Evolutionary conservation across 2,797 vertebrate genomes (phyloP).

Genomic region (Sebastes wilsoni): DNA sequence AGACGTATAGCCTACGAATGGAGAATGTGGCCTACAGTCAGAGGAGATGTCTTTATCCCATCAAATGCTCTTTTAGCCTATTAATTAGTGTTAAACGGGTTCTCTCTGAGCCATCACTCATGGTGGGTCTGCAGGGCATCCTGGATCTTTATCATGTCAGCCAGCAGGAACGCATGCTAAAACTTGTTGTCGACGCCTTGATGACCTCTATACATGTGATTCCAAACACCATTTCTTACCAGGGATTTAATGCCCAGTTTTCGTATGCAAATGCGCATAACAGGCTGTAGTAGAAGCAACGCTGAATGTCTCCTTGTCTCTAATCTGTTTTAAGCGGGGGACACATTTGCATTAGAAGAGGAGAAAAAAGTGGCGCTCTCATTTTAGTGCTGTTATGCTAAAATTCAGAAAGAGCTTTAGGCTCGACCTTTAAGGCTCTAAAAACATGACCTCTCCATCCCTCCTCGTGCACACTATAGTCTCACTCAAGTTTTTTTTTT

Average conservation of each 20-base stretch:
- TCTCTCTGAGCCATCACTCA: neutral
- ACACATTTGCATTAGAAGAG: constrained; percentile 64
- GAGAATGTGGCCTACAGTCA: too few relatives aligned
- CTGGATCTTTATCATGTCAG: neutral
- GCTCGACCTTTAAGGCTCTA: neutral
- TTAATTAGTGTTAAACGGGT: neutral
- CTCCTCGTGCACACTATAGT: neutral
- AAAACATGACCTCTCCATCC: constrained; percentile 2
- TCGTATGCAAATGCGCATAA: constrained; percentile 38
- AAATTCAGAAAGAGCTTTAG: constrained; percentile 4
- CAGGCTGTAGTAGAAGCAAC: constrained; percentile 26
- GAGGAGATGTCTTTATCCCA: neutral
- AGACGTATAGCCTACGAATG: neutral
- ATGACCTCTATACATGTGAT: neutral
- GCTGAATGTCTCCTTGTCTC: constrained; percentile 15
- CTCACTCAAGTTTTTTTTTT: neutral
- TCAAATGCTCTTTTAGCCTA: neutral
- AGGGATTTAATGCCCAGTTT: neutral
- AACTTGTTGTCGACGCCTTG: neutral
- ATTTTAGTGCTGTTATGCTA: constrained; percentile 40
- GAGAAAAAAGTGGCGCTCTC: constrained; percentile 20
- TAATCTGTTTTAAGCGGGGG: constrained; percentile 23
- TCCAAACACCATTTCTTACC: neutral
- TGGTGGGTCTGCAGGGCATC: neutral
- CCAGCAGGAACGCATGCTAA: neutral